Base-by-base conservation (phyloP, 2,888 invertebrate species). In the Hololepta plana region DNA sequence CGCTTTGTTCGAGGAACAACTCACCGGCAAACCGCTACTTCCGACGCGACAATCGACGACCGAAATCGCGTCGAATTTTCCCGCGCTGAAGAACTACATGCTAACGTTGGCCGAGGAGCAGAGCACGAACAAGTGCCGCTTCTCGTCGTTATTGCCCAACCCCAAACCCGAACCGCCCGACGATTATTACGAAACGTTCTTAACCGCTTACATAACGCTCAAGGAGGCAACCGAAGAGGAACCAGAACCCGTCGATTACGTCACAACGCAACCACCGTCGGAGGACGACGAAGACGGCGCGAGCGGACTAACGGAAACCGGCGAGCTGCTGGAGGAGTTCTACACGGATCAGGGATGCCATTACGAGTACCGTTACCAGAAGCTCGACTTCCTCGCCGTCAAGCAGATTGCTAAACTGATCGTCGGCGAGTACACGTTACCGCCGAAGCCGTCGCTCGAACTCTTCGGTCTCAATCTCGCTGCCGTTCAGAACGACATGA, bases 341-440 rank as follows among this genome's bases (percentile, higher is more conserved):
- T 71, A 70, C 40, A 55, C 61, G 2, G 50, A 53, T 4, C 48
- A 63, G 36, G 65, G 64, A 6, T 52, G 67, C 15, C 64, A 63
- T 39, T 64, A 65, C 32, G 58, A 61, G 10, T 55, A 71, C 45
- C 64, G 64, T 37, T 68, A 66, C 39, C 57, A 60, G 35, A 37
- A 47, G 1, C 56, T 68, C 28, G 64, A 69, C 34, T 55, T 58
- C 31, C 48, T 58, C 1, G 56, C 64, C 3, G 35, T 70, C 20
- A 59, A 60, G 30, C 38, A 44, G 28, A 31, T 59, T 16, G 53
- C 45, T 1, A 47, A 49, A 33, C 32, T 55, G 17, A 43, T 53
- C 3, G 44, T 53, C 2, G 53, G 52, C 3, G 51, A 55, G 23
- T 49, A 39, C 26, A 36, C 41, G 4, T 27, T 51, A 9, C 45